phyloP scores from a whole-genome alignment of 2,113 vertebrate species.

The Anguilla japonica region DNA sequence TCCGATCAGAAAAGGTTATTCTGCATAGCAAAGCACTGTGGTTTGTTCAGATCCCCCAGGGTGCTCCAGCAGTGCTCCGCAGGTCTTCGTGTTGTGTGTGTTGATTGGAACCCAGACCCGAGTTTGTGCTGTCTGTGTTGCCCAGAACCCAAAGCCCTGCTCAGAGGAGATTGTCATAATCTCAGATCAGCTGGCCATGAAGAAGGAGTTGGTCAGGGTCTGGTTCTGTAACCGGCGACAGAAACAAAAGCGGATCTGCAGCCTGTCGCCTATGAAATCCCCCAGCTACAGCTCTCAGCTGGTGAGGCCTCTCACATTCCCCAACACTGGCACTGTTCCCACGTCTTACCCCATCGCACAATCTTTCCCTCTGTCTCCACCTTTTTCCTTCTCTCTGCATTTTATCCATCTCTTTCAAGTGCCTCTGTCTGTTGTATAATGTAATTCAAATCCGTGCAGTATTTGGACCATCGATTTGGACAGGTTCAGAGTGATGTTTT shows the following conservation, averaged over 20 bases:
- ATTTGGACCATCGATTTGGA: too few species aligned
- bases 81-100: too few species aligned
- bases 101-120: too few species aligned
- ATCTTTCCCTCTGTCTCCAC: neutral
- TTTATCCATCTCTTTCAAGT: neutral
- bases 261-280: slow-evolving; percentile 82
- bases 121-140: slow-evolving; percentile 6
- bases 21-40: too few species aligned
- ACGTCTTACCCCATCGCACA: neutral
- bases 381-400: neutral
- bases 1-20: too few species aligned
- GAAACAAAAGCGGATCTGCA: slow-evolving; percentile 96
- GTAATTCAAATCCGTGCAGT: too few species aligned
- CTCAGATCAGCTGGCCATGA: slow-evolving; percentile 94
- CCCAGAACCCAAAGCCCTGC: slow-evolving; percentile 95
- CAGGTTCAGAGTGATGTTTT: neutral
- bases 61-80: too few species aligned
- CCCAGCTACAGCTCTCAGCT: slow-evolving; percentile 86
- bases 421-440: neutral
- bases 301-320: slow-evolving; percentile 67
- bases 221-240: slow-evolving; percentile 99
- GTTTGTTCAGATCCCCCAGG: too few species aligned
- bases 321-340: too few species aligned
- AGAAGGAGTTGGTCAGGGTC: slow-evolving; percentile 96
- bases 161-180: slow-evolving; percentile 96